Evolutionary conservation across 2,888 invertebrate genomes (phyloP).

Genomic region (Noctua comes): DNA sequence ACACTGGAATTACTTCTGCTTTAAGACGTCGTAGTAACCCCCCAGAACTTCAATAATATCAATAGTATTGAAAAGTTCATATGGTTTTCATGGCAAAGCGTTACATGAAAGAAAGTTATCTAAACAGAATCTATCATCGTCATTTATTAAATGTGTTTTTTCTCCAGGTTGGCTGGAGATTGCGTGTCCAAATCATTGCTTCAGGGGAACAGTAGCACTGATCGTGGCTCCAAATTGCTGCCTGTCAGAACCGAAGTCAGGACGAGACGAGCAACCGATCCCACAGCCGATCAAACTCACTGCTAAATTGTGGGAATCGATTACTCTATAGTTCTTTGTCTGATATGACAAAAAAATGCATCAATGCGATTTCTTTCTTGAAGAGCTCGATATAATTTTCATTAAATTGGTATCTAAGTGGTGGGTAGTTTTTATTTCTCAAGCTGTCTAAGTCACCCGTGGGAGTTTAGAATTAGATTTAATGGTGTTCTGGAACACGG

Average conservation of each 20-base stretch:
- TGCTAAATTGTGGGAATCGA: conserved; percentile 82
- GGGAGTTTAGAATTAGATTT: conserved; percentile 11
- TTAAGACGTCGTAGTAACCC: too few relatives aligned
- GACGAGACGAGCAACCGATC: conserved; percentile 65
- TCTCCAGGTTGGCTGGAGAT: conserved; percentile 56
- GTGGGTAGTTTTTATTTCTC: conserved; percentile 34
- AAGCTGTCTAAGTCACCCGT: conserved; percentile 6
- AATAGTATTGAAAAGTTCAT: background rate
- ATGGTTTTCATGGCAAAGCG: background rate
- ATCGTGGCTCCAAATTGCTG: conserved; percentile 79
- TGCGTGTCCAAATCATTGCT: conserved; percentile 80
- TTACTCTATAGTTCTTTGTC: conserved; percentile 63
- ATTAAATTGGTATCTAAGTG: conserved; percentile 42
- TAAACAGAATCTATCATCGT: conserved; percentile 17
- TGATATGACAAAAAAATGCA: conserved; percentile 56
- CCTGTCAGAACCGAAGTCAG: conserved; percentile 77
- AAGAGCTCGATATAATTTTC: conserved; percentile 28
- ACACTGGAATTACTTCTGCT: too few relatives aligned
- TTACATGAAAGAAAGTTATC: background rate
- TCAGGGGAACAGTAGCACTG: conserved; percentile 80
- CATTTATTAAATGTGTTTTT: conserved; percentile 9
- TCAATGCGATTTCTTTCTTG: conserved; percentile 35
- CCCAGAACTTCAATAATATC: background rate
- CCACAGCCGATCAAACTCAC: conserved; percentile 71
- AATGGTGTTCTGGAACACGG: background rate